Percentiles rank a stretch among this genome's conserved stretches.
Evolutionary conservation across 2,888 invertebrate genomes (phyloP).

Genomic region (Sphinx pinastri): DNA sequence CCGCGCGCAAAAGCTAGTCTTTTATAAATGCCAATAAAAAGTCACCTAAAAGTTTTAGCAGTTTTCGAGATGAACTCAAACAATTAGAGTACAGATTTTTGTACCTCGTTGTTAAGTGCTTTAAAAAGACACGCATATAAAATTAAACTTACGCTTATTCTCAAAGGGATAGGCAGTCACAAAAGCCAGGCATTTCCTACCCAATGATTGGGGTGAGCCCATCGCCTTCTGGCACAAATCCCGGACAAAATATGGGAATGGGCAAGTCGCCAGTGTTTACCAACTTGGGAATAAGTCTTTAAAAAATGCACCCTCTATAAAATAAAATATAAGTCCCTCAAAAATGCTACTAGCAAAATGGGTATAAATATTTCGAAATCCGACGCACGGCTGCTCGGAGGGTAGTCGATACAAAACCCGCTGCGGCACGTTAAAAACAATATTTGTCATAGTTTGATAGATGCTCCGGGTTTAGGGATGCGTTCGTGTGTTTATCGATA

Average conservation of each 20-base stretch:
- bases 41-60: no score
- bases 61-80: no score
- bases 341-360: neutral
- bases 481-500: conserved; percentile 34
- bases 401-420: conserved; percentile 14
- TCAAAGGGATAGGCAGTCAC: no score
- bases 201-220: neutral
- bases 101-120: no score
- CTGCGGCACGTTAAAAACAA: conserved; percentile 50
- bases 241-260: neutral
- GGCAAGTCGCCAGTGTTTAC: neutral
- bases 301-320: neutral
- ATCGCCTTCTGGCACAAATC: neutral
- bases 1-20: no score
- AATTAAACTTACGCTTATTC: no score
- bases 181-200: no score
- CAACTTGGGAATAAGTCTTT: neutral
- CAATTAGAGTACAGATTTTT: no score
- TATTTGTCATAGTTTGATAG: conserved; percentile 79
- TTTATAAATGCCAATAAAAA: no score
- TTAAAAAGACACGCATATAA: no score
- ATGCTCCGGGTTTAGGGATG: conserved; percentile 58
- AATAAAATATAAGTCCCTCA: neutral
- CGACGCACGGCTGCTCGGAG: conserved; percentile 14
- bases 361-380: conserved; percentile 38